Evolutionary conservation across 2,113 vertebrate genomes (phyloP), one percentile per base, ranked within the genome.

Genomic region (Azemiops feae): DNA sequence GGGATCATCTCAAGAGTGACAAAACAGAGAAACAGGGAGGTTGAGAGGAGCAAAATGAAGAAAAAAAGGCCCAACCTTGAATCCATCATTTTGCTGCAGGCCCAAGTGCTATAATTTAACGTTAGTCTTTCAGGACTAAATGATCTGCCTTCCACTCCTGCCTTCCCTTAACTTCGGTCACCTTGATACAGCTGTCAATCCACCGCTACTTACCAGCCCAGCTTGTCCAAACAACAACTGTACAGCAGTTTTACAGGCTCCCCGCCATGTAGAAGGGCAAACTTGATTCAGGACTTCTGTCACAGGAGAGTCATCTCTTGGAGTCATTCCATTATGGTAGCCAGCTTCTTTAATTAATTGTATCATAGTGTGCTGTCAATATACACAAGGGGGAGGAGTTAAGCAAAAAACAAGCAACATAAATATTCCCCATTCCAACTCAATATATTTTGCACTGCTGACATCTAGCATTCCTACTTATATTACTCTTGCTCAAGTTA

Each of bases 241-340:
- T 92, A 99, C 99, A 3, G 99, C 99, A 3, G 99, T 99, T 97
- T 99, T 99, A 97, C 99, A 99, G 95, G 99, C 98, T 81, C 98
- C 99, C 95, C 99, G 98, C 99, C 99, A 99, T 1, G 98, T 99
- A 93, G 99, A 99, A 58, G 99, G 99, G 95, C 99, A 99, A 94
- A 99, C 99, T 96, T 99, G 99, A 96, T 99, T 99, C 95, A 99
- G 98, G 23, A 99, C 98, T 97, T 99, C 99, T 0, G 99, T 99
- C 95, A 99, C 99, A 0, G 98, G 98, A 43, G 98, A 98, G 92
- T 99, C 99, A 0, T 99, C 99, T 43, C 98, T 97, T 53, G 98
- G 97, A 0, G 98, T 98, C 94, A 99, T 97, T 90, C 99, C 99
- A 1, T 99, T 99, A 93, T 98, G 98, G 95, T 98, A 99, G 57